phyloP scores from a whole-genome alignment of 2,797 vertebrate species.

The Epinephelus coioides region DNA sequence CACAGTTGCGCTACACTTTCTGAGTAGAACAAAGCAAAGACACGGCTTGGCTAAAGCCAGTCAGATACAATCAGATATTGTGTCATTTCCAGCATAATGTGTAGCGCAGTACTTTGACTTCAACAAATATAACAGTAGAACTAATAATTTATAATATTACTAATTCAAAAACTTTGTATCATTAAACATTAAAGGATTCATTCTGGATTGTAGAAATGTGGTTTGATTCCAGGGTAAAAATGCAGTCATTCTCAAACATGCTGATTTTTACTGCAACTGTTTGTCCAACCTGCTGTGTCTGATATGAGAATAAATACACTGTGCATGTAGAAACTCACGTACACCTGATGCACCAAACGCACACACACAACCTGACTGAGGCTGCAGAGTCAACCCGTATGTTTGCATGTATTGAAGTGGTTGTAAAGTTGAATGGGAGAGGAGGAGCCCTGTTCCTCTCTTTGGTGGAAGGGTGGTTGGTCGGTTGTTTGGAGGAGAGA shows the following conservation, averaged over 20 bases:
- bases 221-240: constrained; percentile 39
- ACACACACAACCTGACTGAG: constrained; percentile 24
- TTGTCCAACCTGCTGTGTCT: constrained; percentile 30
- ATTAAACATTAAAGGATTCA: constrained; percentile 56
- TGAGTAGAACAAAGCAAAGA: constrained; percentile 76
- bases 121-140: constrained; percentile 48
- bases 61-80: constrained; percentile 57
- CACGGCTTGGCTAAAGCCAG: constrained; percentile 67
- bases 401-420: constrained; percentile 50
- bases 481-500: constrained; percentile 83
- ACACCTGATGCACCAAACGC: constrained; percentile 37
- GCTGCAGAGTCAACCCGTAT: constrained; percentile 41
- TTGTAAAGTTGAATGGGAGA: constrained; percentile 65
- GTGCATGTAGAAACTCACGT: neutral
- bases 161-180: constrained; percentile 49
- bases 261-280: constrained; percentile 3
- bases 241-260: constrained; percentile 10
- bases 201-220: constrained; percentile 44
- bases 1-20: constrained; percentile 54
- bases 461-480: constrained; percentile 81
- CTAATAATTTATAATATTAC: constrained; percentile 65
- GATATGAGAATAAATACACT: constrained; percentile 21
- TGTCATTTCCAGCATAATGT: constrained; percentile 56
- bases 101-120: constrained; percentile 42
- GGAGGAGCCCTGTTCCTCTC: constrained; percentile 63